A percentile compares a stretch with the other conserved stretches of the same genome.
Evolutionary conservation across 2,113 vertebrate species (phyloP).

Genomic region (Poicephalus gulielmi): DNA sequence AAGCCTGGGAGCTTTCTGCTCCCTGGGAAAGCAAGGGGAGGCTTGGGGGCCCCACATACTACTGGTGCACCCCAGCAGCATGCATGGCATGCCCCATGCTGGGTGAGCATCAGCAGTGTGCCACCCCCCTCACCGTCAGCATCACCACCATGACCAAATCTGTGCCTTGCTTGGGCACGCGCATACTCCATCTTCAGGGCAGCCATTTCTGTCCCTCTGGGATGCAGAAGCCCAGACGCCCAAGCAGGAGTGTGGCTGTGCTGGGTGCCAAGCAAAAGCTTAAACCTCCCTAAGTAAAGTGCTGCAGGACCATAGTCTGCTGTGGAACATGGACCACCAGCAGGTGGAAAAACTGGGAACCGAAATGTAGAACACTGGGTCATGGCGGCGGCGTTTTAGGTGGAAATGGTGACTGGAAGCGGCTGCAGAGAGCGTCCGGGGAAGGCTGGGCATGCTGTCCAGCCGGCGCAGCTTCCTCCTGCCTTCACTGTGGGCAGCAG

Average conservation of each 20-base stretch:
- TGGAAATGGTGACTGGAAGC: slow-evolving; percentile 59
- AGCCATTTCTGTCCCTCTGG: neutral
- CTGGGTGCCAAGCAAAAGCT: neutral
- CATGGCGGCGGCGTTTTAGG: neutral
- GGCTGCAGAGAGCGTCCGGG: neutral
- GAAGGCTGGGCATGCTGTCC: neutral
- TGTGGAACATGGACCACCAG: neutral
- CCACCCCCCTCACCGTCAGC: neutral
- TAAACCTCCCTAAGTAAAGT: neutral
- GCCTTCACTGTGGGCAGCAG: neutral
- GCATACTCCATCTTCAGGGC: neutral
- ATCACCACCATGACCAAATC: rapidly evolving
- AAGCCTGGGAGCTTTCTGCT: neutral
- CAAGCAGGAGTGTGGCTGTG: neutral
- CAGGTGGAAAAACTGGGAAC: slow-evolving; percentile 2
- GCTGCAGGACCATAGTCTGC: neutral
- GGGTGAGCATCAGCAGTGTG: rapidly evolving
- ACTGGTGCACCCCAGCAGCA: neutral
- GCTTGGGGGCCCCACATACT: rapidly evolving
- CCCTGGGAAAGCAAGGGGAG: neutral
- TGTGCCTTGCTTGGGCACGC: rapidly evolving
- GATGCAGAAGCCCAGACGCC: neutral
- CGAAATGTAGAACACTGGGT: slow-evolving; percentile 60
- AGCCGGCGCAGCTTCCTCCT: neutral
- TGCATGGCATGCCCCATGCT: neutral